phyloP scores from a whole-genome alignment of 2,113 vertebrate species.

The Neodontobutis hainanensis region DNA sequence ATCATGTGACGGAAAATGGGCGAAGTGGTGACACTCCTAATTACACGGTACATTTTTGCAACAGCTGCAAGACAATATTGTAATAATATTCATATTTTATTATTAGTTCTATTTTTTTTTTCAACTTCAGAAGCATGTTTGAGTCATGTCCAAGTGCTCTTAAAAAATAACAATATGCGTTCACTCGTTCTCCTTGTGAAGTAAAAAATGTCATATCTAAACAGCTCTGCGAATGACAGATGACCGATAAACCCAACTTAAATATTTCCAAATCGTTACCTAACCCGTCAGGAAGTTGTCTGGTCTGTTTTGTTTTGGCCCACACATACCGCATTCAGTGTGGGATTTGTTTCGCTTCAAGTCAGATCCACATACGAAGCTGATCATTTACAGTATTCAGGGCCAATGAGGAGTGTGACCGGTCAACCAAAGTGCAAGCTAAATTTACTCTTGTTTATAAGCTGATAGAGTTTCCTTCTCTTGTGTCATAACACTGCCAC shows the following conservation, averaged over 20 bases:
- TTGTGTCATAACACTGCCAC: slow-evolving; percentile 61
- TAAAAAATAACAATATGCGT: neutral
- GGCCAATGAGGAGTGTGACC: slow-evolving; percentile 33
- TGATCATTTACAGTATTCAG: slow-evolving; percentile 27
- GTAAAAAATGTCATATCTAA: neutral
- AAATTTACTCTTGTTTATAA: slow-evolving; percentile 71
- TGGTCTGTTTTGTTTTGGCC: slow-evolving; percentile 18
- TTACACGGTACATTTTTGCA: slow-evolving; percentile 9
- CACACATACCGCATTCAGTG: slow-evolving; percentile 23
- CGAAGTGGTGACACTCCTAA: neutral
- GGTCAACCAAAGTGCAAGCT: slow-evolving; percentile 46
- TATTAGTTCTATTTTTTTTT: slow-evolving; percentile 15
- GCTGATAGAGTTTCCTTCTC: slow-evolving; percentile 61
- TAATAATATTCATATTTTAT: slow-evolving; percentile 1
- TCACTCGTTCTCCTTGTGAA: neutral
- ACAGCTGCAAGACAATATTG: slow-evolving; percentile 9
- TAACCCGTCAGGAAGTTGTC: slow-evolving; percentile 11
- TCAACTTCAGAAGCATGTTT: slow-evolving; percentile 1
- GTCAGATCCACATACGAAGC: neutral
- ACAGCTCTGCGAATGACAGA: slow-evolving; percentile 14
- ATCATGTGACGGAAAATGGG: neutral
- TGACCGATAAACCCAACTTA: slow-evolving; percentile 12
- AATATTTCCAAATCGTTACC: slow-evolving; percentile 27
- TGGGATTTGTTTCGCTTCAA: neutral
- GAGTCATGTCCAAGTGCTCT: slow-evolving; percentile 20